Conservation (phyloP, 2,113 vertebrate species). For the Oreochromis tanganicae region DNA sequence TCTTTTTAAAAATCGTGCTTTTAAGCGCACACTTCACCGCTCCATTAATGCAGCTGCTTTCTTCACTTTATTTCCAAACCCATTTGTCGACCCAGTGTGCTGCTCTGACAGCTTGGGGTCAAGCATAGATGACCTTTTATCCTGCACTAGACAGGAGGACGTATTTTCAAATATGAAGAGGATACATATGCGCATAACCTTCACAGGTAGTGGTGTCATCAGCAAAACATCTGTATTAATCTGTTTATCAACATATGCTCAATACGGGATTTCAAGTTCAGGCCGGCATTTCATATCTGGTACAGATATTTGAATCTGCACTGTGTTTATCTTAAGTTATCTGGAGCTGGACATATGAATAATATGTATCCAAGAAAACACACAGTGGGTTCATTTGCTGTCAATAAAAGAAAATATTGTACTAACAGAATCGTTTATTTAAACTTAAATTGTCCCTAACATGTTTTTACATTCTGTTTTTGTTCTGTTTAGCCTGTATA, state of each 20-base stretch:
- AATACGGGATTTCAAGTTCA: neutral
- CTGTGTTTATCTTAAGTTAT: neutral
- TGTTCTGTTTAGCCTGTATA: neutral
- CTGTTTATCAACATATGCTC: neutral
- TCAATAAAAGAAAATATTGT: neutral
- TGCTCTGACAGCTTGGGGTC: neutral
- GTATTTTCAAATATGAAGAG: neutral
- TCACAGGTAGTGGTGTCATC: neutral
- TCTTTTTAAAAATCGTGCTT: neutral
- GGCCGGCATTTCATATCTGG: neutral
- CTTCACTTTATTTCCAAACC: neutral
- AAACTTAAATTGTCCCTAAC: neutral
- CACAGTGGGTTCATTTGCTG: neutral
- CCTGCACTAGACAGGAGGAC: neutral
- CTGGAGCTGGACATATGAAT: neutral
- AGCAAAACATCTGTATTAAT: neutral
- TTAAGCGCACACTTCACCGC: neutral
- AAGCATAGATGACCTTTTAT: conserved; percentile 3
- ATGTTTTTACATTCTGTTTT: neutral
- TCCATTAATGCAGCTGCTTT: neutral
- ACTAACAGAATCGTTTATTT: neutral
- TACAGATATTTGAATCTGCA: neutral
- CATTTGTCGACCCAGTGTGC: neutral
- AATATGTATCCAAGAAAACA: neutral
- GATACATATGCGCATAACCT: neutral